Evolutionary conservation across 2,888 invertebrate genomes (phyloP), one percentile per base, ranked within the genome.

Genomic region (Lepetodrilus schrolli): DNA sequence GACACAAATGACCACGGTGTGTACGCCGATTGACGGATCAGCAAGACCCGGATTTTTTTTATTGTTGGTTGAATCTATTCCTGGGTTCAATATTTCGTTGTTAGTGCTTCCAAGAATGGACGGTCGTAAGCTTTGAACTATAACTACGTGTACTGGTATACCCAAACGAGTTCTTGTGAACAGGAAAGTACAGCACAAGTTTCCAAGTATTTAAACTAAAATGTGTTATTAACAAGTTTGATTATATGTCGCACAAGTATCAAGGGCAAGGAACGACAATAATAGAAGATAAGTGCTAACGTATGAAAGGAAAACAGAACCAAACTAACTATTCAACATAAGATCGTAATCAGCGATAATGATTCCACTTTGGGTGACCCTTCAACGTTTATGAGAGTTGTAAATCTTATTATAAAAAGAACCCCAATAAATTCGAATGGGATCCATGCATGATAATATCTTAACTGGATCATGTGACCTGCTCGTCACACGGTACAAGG

Each of bases 401-500:
- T 58, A 58, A 58, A 58, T 58, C 58, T n/a, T n/a, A n/a, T n/a
- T n/a, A n/a, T n/a, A n/a, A n/a, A n/a, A n/a, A 51, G n/a, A 34
- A 7, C 3, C 4, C 5, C 34, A n/a, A 58, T 58, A 58, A 58
- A 23, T 30, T 17, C 17, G 10, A 10, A 58, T 58, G 58, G 58
- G 58, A 5, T 58, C 58, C 7, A 58, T 58, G 58, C 58, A 58
- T 30, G 30, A 30, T n/a, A 34, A 30, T 30, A 30, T 58, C 26
- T 17, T 58, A 34, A 34, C 17, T 30, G 58, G 30, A 17, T 10
- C 26, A 23, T 34, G 17, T 17, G 21, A 30, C 17, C 58, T 58
- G 30, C 58, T 58, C 2, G 30, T n/a, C 34, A 58, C 58, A 7
- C 23, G 23, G 26, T 58, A 58, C 58, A 58, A 58, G 58, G 58